Percentiles rank a stretch among this genome's conserved stretches.
Conservation (phyloP, 2,888 invertebrate genomes). For the Netelia virgata region DNA sequence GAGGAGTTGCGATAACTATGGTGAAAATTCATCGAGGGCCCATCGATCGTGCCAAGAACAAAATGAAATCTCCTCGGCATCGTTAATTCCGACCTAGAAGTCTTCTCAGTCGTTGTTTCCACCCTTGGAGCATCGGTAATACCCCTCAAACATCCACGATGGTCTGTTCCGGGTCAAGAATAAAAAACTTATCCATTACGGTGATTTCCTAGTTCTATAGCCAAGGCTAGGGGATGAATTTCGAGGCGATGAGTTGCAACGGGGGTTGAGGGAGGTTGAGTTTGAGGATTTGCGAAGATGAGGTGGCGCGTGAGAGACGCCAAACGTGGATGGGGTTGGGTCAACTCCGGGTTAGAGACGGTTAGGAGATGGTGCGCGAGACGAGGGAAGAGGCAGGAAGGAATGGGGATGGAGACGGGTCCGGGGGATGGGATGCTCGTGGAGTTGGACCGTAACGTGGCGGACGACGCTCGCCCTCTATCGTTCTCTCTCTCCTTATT, state of each 20-base stretch:
- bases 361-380: constrained; percentile 12
- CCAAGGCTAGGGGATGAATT: constrained; percentile 39
- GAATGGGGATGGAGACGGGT: constrained; percentile 9
- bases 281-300: constrained; percentile 33
- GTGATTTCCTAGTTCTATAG: constrained; percentile 52
- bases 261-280: constrained; percentile 31
- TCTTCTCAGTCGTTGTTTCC: too few relatives aligned
- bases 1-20: too few relatives aligned
- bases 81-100: too few relatives aligned
- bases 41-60: too few relatives aligned
- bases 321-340: constrained; percentile 28
- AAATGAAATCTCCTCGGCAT: too few relatives aligned
- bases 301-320: constrained; percentile 44
- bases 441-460: constrained; percentile 79
- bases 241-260: background rate
- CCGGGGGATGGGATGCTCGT: constrained; percentile 55
- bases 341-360: background rate
- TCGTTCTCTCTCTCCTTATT: constrained; percentile 64
- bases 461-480: constrained; percentile 79
- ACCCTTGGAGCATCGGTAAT: constrained; percentile 8
- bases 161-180: constrained; percentile 35
- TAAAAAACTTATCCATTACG: constrained; percentile 65
- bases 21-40: too few relatives aligned
- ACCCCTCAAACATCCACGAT: background rate
- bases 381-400: constrained; percentile 15